A percentile compares a stretch with the other conserved stretches of the same genome.
phyloP scores from a whole-genome alignment of 2,888 invertebrate species.

The Cabera pusaria region DNA sequence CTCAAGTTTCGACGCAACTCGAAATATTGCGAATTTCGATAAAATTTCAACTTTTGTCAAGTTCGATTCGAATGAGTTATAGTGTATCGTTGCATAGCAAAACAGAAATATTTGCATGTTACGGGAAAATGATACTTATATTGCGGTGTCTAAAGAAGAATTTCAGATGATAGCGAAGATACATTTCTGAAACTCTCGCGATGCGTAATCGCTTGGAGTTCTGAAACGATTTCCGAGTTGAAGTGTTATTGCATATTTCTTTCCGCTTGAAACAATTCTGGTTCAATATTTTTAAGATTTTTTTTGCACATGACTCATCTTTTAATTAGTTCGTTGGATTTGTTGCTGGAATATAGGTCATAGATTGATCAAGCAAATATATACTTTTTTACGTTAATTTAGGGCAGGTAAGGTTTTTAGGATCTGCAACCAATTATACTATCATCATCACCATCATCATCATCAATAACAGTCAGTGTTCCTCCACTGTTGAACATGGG shows the following conservation, averaged over 20 bases:
- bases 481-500: too few relatives aligned
- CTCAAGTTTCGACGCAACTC: constrained; percentile 50
- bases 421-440: too few relatives aligned
- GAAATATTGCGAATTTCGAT: constrained; percentile 62
- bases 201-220: constrained; percentile 18
- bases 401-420: too few relatives aligned
- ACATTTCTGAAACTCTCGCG: constrained; percentile 2
- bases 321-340: too few relatives aligned
- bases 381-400: too few relatives aligned
- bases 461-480: too few relatives aligned
- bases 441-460: too few relatives aligned
- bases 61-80: constrained; percentile 53
- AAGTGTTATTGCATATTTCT: constrained; percentile 30
- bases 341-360: too few relatives aligned
- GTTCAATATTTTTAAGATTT: constrained; percentile 9
- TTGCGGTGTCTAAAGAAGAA: neutral
- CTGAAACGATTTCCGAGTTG: constrained; percentile 19
- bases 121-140: neutral
- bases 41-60: constrained; percentile 67
- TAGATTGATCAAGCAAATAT: too few relatives aligned
- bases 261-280: constrained; percentile 4
- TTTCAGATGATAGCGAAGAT: neutral
- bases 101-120: constrained; percentile 1
- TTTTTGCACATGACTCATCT: too few relatives aligned
- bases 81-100: constrained; percentile 32